Evolutionary conservation across 1,140 invertebrate genomes (phyloP).

Genomic region (Drosophila parabipectinata): DNA sequence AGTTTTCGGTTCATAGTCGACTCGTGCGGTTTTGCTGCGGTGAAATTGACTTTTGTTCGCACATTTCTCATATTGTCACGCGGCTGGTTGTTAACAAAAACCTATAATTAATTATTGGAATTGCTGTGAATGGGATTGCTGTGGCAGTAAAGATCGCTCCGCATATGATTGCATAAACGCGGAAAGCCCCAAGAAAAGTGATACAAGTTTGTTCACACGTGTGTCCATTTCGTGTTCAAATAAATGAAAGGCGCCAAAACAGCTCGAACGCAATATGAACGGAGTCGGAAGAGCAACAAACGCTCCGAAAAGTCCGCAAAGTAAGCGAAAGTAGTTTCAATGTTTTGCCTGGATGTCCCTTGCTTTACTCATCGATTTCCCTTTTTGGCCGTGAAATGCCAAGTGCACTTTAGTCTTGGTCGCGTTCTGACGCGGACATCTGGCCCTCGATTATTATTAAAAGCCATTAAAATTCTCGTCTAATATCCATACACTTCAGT

Average conservation of each 20-base stretch:
- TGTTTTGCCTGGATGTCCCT: neutral
- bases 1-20: slow-evolving; percentile 76
- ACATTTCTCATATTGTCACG: slow-evolving; percentile 65
- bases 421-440: slow-evolving; percentile 36
- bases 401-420: slow-evolving; percentile 26
- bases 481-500: slow-evolving; percentile 67
- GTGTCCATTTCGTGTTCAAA: neutral
- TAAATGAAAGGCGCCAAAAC: slow-evolving; percentile 79
- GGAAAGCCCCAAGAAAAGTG: slow-evolving; percentile 22
- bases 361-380: neutral
- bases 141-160: slow-evolving; percentile 14
- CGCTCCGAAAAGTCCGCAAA: slow-evolving; percentile 76
- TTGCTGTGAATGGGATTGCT: slow-evolving; percentile 13
- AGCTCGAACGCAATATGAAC: slow-evolving; percentile 72
- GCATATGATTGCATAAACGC: slow-evolving; percentile 35
- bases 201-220: neutral
- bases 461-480: slow-evolving; percentile 66
- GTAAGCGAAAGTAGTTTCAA: slow-evolving; percentile 49
- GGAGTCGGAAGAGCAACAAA: slow-evolving; percentile 70
- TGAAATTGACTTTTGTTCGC: slow-evolving; percentile 59
- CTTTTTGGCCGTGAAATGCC: neutral
- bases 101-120: slow-evolving; percentile 43
- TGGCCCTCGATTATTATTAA: slow-evolving; percentile 61
- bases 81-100: slow-evolving; percentile 24
- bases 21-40: slow-evolving; percentile 69